Evolutionary conservation across 1,140 invertebrate genomes (phyloP), one percentile per base, ranked within the genome.

Genomic region (Plodia interpunctella): DNA sequence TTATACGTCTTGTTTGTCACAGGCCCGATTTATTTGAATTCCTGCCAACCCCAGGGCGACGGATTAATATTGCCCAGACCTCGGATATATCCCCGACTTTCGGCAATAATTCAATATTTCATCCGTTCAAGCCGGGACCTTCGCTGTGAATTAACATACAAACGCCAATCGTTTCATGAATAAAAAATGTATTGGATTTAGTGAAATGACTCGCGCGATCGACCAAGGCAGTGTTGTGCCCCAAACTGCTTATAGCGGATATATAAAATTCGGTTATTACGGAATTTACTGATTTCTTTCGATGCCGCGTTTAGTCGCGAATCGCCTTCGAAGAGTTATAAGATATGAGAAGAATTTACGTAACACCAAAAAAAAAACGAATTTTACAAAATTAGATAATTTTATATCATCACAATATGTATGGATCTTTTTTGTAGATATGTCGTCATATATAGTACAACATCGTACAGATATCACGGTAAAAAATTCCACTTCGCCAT

Each of bases 1-100:
- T 90, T 90, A 90, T 90, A 80, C 81, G 79, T 89, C 83, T 90
- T 90, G 90, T 90, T 90, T 90, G 90, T 90, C 88, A 90, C 84
- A 74, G 73, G 68, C 66, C 69, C 76, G 86, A 90, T 90, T 90
- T 90, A 90, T 90, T 90, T 90, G 90, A 90, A 90, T 88, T 90
- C 87, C 83, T 84, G 87, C 84, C 87, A 88, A 79, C 72, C 68
- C 64, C 65, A 67, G 73, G 74, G 69, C 69, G 68, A 69, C 68
- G 83, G 83, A 87, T 87, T 86, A 86, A 86, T 88, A 87, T 83
- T 74, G 78, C 68, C 70, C 75, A 81, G 83, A 77, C 80, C 84
- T 83, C 76, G 66, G 64, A 76, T 80, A 86, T 85, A 85, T 85
- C 77, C 83, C 80, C 76, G 83, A 80, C 68, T 84, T 83, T 80